Percentiles rank a stretch among this genome's conserved stretches.
Conservation (phyloP, 2,888 invertebrate species). For the Geotrupes spiniger region DNA sequence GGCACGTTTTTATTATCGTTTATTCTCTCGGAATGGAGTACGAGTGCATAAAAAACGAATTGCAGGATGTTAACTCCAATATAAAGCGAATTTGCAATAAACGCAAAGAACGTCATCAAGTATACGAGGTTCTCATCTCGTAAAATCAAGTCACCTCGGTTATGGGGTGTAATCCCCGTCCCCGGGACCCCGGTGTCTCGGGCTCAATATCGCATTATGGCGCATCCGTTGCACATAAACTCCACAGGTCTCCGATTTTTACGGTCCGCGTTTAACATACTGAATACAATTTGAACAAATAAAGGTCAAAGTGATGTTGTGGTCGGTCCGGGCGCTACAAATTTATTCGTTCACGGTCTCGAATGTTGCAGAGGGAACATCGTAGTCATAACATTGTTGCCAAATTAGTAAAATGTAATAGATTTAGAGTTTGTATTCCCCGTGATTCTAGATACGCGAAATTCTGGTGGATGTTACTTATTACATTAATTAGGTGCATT, state of each 20-base stretch:
- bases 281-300: slow-evolving; percentile 4
- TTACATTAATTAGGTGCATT: too few relatives aligned
- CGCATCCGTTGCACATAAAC: slow-evolving; percentile 7
- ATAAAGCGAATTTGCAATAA: slow-evolving; percentile 18
- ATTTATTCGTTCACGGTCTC: too few relatives aligned
- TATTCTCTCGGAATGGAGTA: slow-evolving; percentile 4
- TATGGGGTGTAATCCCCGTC: slow-evolving; percentile 24
- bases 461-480: too few relatives aligned
- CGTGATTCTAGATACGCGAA: too few relatives aligned
- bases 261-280: slow-evolving; percentile 15
- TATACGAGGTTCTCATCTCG: slow-evolving; percentile 23
- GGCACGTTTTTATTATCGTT: slow-evolving; percentile 13
- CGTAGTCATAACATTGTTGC: too few relatives aligned
- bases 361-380: too few relatives aligned
- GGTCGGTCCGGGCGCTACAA: background rate
- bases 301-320: background rate
- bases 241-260: slow-evolving; percentile 24
- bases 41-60: slow-evolving; percentile 17
- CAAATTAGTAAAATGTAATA: too few relatives aligned
- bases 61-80: slow-evolving; percentile 17
- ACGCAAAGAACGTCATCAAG: slow-evolving; percentile 20
- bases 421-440: too few relatives aligned
- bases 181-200: slow-evolving; percentile 12
- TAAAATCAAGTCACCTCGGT: slow-evolving; percentile 24
- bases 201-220: slow-evolving; percentile 15